Base-by-base conservation (phyloP, 2,113 vertebrate genomes). In the Nematolebias whitei region DNA sequence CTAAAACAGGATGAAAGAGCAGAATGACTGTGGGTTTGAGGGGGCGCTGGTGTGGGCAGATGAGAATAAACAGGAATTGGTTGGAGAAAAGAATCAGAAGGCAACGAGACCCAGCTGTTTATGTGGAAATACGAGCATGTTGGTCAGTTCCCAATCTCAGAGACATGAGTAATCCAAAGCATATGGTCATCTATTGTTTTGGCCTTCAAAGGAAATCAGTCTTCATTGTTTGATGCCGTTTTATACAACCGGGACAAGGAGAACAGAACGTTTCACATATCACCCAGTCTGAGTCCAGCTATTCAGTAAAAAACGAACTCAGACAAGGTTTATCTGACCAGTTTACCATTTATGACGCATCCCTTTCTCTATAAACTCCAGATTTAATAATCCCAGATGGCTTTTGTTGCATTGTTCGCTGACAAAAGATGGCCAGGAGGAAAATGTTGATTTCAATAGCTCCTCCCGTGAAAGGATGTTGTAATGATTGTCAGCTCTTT, bases 91-190 rank as follows among this genome's bases (percentile, higher is more conserved):
- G 44, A 44, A 52, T 53, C 54, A 58, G 38, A 18, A 35, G 39
- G 58, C 63, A 82, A 85, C 39, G 44, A 63, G 41, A 69, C 7
- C 62, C 80, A 83, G 71, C 82, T 81, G 80, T 81, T 70, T 55
- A 32, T 72, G 39, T 58, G 69, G 35, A 63, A 66, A 7, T 70
- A 10, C 10, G 60, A 71, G 51, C 5, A 9, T 14, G 0, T 40
- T 50, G 80, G 82, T 83, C 75, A 74, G 71, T 68, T 84, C 82
- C 72, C 81, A 71, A 82, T 82, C 76, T 82, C 84, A 76, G 75
- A 76, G 49, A 84, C 49, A 19, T 43, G 59, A 85, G 70, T 86
- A 85, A 84, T 82, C 39, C 20, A 16, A 75, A 79, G 85, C 84
- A 84, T 82, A 63, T 74, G 80, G n/a, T 60, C 41, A 40, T 29